phyloP scores from a whole-genome alignment of 2,888 invertebrate genomes.

The Lasioglossum leucozonium region DNA sequence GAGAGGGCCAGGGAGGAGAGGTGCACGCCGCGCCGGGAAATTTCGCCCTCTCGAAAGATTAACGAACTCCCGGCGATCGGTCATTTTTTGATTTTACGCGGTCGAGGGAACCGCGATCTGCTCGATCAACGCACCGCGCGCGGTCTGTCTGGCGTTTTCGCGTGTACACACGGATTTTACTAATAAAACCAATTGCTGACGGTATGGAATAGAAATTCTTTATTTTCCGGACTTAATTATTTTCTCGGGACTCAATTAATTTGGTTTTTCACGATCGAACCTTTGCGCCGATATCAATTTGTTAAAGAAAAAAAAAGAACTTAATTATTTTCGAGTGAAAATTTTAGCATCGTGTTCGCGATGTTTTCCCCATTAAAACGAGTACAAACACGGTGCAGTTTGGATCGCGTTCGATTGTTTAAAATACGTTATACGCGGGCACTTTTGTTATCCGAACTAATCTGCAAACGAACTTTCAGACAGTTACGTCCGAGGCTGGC shows the following conservation, averaged over 20 bases:
- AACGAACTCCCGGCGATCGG: conserved; percentile 70
- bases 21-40: conserved; percentile 21
- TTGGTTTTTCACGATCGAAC: no score
- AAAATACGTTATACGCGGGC: not conserved
- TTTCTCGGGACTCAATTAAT: no score
- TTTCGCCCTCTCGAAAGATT: conserved; percentile 66
- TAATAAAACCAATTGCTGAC: not conserved
- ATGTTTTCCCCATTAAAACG: not conserved
- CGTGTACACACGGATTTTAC: not conserved
- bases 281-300: no score
- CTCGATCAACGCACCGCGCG: not conserved
- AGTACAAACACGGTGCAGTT: not conserved
- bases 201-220: no score
- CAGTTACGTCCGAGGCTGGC: no score
- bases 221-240: no score
- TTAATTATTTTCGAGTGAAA: not conserved
- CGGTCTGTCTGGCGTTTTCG: not conserved
- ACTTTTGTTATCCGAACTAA: not conserved
- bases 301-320: no score
- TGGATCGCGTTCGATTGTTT: not conserved
- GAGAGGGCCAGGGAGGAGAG: conserved; percentile 18
- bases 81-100: conserved; percentile 70
- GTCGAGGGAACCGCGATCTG: conserved; percentile 5
- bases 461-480: not conserved
- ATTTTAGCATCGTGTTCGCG: not conserved